These are phyloP conservation scores for Sebastes paucispinis DNA, from an alignment of 2,797 vertebrate species.

Conservation along the genomic window DNA sequence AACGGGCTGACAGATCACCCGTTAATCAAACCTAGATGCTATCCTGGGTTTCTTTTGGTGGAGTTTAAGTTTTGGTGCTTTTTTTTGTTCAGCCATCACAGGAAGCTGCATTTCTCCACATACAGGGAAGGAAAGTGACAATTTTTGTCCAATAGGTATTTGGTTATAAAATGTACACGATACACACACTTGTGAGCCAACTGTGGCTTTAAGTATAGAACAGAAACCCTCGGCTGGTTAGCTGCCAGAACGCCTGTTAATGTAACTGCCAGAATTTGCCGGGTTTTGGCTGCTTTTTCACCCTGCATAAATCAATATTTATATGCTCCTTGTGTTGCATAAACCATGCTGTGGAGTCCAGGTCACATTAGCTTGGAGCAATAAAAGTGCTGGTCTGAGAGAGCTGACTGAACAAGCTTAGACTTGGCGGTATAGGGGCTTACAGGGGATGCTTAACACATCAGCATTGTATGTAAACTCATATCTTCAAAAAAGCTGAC, in stretches of 20 bases:
- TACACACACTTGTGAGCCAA: background rate
- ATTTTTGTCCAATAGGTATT: background rate
- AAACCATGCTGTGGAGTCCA: background rate
- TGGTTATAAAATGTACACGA: background rate
- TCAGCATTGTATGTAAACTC: background rate
- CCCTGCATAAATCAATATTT: conserved; percentile 15
- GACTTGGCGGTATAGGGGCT: background rate
- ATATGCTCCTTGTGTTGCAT: background rate
- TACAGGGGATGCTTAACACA: background rate
- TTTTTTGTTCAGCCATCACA: background rate
- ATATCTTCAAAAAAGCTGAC: background rate
- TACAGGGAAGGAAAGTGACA: background rate
- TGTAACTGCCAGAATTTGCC: background rate
- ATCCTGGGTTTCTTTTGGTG: background rate
- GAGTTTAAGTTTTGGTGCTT: background rate
- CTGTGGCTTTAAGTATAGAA: background rate
- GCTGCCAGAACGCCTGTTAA: background rate
- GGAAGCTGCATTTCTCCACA: background rate
- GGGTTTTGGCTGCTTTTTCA: background rate
- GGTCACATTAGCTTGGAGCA: background rate
- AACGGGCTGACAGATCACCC: background rate
- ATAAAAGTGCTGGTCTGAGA: background rate
- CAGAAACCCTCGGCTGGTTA: background rate
- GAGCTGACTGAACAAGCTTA: background rate
- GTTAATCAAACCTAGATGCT: background rate